phyloP scores from a whole-genome alignment of 2,797 vertebrate species.

The Nasua narica region DNA sequence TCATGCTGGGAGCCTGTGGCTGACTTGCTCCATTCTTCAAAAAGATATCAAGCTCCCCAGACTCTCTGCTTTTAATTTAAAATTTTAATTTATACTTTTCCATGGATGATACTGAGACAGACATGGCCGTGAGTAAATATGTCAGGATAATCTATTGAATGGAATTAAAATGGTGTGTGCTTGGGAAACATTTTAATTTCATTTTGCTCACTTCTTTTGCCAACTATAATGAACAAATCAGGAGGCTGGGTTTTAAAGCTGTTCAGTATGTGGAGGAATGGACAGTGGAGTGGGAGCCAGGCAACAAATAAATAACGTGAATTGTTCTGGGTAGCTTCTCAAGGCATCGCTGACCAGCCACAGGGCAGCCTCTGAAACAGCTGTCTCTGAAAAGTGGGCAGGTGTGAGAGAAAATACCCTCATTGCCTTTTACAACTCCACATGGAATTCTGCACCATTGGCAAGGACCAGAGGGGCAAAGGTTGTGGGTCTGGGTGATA shows the following conservation, averaged over 20 bases:
- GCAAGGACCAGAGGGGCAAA: accelerated
- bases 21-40: slow-evolving; percentile 70
- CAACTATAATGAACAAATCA: slow-evolving; percentile 50
- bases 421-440: slow-evolving; percentile 25
- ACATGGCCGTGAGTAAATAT: slow-evolving; percentile 65
- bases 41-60: slow-evolving; percentile 74
- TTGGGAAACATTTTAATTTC: slow-evolving; percentile 74
- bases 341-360: background rate
- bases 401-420: background rate
- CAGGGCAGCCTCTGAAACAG: background rate
- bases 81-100: slow-evolving; percentile 64
- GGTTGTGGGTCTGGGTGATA: background rate
- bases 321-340: background rate
- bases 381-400: background rate
- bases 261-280: background rate
- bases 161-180: slow-evolving; percentile 57
- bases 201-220: slow-evolving; percentile 43
- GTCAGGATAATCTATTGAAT: slow-evolving; percentile 71
- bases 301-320: slow-evolving; percentile 67
- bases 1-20: slow-evolving; percentile 43
- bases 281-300: background rate
- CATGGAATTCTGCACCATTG: background rate
- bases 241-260: slow-evolving; percentile 36
- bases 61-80: slow-evolving; percentile 69
- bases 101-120: slow-evolving; percentile 1